Conservation (phyloP, 2,888 invertebrate species). For the Aricia artaxerxes region DNA sequence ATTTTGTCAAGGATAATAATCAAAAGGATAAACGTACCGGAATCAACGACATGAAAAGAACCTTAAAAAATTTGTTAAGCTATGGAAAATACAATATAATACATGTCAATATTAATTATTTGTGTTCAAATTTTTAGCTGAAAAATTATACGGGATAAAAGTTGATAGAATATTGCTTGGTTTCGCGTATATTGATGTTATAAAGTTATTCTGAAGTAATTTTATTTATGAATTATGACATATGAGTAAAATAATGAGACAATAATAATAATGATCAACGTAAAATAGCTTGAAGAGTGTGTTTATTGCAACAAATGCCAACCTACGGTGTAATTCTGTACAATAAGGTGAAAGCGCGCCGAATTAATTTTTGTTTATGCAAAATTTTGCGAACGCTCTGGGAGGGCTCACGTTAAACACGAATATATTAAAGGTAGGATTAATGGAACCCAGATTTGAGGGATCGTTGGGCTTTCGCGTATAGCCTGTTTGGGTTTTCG, state of each 20-base stretch:
- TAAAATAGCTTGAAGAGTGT: neutral
- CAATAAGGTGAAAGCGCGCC: neutral
- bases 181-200: neutral
- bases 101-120: neutral
- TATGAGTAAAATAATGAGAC: too few species aligned
- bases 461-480: conserved; percentile 21
- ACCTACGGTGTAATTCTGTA: neutral
- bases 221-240: too few species aligned
- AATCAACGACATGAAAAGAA: neutral
- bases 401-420: conserved; percentile 18
- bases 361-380: conserved; percentile 41
- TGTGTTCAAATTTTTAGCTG: neutral
- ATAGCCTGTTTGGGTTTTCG: conserved; percentile 21
- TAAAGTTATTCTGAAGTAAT: neutral
- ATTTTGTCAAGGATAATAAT: neutral
- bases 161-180: neutral
- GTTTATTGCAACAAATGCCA: neutral
- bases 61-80: neutral
- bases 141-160: neutral
- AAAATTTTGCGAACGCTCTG: conserved; percentile 33
- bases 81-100: neutral
- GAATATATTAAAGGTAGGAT: conserved; percentile 30
- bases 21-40: neutral
- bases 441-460: conserved; percentile 29
- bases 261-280: too few species aligned